phyloP scores from a whole-genome alignment of 2,113 vertebrate species.

The Sinosuthora webbiana region DNA sequence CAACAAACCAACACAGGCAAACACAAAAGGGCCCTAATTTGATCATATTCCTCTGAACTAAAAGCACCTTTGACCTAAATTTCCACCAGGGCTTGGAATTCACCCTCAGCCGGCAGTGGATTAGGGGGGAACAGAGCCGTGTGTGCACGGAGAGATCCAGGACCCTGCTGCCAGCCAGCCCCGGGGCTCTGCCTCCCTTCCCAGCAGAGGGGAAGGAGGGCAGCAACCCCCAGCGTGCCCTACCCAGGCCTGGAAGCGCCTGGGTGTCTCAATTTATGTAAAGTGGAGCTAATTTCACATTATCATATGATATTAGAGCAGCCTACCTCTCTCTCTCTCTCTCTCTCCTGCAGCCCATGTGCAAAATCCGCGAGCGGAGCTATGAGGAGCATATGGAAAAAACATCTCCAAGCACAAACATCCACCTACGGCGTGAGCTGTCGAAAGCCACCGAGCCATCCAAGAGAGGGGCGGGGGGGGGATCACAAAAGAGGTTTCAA shows the following conservation, averaged over 20 bases:
- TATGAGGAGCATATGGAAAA: slow-evolving; percentile 38
- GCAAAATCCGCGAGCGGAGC: not conserved
- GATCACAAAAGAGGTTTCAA: slow-evolving; percentile 1
- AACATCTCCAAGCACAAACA: slow-evolving; percentile 36
- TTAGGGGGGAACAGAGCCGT: not conserved
- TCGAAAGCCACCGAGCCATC: not conserved
- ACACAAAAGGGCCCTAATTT: slow-evolving; percentile 22
- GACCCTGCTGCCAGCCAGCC: not conserved
- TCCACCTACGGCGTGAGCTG: slow-evolving; percentile 8
- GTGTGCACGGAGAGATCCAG: fast-evolving
- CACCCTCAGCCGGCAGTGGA: slow-evolving; percentile 5
- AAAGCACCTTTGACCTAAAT: slow-evolving; percentile 59
- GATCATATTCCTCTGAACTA: slow-evolving; percentile 13
- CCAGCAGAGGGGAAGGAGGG: not conserved
- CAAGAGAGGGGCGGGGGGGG: not conserved
- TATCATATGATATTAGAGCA: not conserved
- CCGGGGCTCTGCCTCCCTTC: not conserved
- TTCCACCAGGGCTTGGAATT: not conserved
- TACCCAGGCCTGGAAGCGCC: not conserved
- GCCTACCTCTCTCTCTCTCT: slow-evolving; percentile 18
- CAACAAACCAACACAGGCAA: not conserved
- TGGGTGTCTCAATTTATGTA: not conserved
- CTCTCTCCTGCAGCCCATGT: not conserved
- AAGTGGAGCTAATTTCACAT: slow-evolving; percentile 1
- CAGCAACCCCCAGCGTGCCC: not conserved